Evolutionary conservation across 2,113 vertebrate genomes (phyloP), one percentile per base, ranked within the genome.

Genomic region (Cryptomyrus ogoouensis): DNA sequence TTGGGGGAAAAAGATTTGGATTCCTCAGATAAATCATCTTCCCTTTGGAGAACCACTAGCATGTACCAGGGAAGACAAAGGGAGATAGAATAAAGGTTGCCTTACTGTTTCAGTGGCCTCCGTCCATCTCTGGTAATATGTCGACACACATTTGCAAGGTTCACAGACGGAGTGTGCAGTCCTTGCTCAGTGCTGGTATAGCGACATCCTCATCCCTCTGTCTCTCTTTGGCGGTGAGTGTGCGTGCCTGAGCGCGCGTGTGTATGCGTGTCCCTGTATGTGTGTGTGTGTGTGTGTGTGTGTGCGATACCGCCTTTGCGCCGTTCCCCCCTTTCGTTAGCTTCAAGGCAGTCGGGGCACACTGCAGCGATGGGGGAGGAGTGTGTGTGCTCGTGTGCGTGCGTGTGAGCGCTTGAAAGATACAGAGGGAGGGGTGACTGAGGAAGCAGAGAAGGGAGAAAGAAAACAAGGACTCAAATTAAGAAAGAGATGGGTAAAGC

Each of bases 351-450:
- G 95, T 95, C 94, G 89, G 92, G 95, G 96, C 95, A 96, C 95
- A 96, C 95, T 96, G 96, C 96, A 95, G 95, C 94, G 94, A 95
- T 95, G 95, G 95, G 95, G 96, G 96, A 95, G 95, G 95, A 95
- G 24, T 56, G 24, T 87, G 85, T 92, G 95, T 94, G 95, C 93
- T 94, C 94, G 94, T 94, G 93, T 95, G 93, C 94, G 94, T 56
- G 89, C 90, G 94, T 93, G 93, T 94, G 92, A 93, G 91, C 87
- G 88, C 89, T 89, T 87, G 88, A 89, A 93, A 94, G 93, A 90
- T 90, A 93, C 88, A 35, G 90, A 84, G 92, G 90, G 91, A 35
- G 91, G 74, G 91, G 49, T 53, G 85, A 31, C 47, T 53, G 85
- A 56, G 85, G 31, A 53, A 17, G 47, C 50, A 47, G 80, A 62